Evolutionary conservation across 2,797 vertebrate species (phyloP), one percentile per base, ranked within the genome.

Genomic region (Sorex maritimensis): DNA sequence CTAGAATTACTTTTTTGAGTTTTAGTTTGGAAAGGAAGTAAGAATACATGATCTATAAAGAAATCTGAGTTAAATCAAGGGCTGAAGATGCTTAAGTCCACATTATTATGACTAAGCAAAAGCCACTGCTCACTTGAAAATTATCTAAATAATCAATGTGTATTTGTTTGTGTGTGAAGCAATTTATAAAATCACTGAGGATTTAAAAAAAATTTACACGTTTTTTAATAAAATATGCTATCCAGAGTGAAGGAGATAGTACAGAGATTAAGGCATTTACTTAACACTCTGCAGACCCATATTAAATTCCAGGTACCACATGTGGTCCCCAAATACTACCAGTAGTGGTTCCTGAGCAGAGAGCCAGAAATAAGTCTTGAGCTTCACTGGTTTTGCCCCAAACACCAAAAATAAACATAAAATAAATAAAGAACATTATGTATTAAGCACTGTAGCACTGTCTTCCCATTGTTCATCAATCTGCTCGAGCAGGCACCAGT

Each of bases 171-270:
- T 80, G 55, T 52, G n/a, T 77, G 44, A 93, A 83, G 6, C 21
- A 68, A 63, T 93, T 75, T 65, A 82, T 71, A 46, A 24, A 46
- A 68, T 90, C 17, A 78, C n/a, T 87, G 9, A 61, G 63, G 24
- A 77, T 23, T 87, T 88, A 44, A 65, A 91, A 84, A 90, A 75
- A 85, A 84, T 84, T 69, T 55, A 41, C 28, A 23, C 90, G 12
- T 89, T 67, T 46, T 92, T 93, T 67, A 34, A 34, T 5, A 7
- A 92, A 83, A 65, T 14, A 28, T 80, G 67, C 46, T 68, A 8
- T 38, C 44, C 52, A 49, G 19, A 41, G 21, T 3, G 5, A 61
- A 61, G 4, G 58, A 61, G 58, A 61, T 61, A 21, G 58, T 21
- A 19, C 58, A 61, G 21, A 19, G 58, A 15, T 61, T 21, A 61